phyloP scores from a whole-genome alignment of 2,888 invertebrate genomes.

The Panorpa germanica region DNA sequence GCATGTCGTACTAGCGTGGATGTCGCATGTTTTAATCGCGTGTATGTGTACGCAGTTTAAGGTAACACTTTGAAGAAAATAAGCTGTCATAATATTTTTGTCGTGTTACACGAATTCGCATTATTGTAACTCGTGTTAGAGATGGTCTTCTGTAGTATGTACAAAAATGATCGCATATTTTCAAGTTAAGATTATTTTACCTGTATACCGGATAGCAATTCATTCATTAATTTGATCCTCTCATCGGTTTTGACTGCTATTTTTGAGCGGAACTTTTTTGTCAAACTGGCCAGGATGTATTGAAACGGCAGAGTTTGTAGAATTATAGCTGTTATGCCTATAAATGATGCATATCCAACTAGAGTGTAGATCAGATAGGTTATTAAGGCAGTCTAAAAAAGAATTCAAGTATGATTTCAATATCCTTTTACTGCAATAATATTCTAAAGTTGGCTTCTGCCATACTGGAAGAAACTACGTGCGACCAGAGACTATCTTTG shows the following conservation, averaged over 20 bases:
- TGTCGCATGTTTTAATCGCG: no score
- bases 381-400: constrained; percentile 48
- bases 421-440: constrained; percentile 80
- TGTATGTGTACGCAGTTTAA: no score
- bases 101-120: no score
- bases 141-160: no score
- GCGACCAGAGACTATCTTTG: no score
- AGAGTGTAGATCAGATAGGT: constrained; percentile 50
- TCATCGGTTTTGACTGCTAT: constrained; percentile 67
- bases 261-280: constrained; percentile 37
- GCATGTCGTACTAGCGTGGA: no score
- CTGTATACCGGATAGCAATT: constrained; percentile 72
- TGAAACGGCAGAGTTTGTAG: constrained; percentile 57
- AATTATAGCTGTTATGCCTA: constrained; percentile 55
- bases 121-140: no score
- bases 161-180: no score
- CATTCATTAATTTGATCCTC: constrained; percentile 72
- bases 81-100: no score
- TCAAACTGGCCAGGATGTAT: constrained; percentile 34
- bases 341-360: constrained; percentile 42
- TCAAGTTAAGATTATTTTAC: constrained; percentile 57
- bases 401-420: constrained; percentile 65
- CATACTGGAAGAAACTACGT: no score
- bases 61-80: no score
- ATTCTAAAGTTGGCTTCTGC: constrained; percentile 69